Base-by-base conservation (phyloP, 2,797 vertebrate species). In the Tamandua tetradactyla region DNA sequence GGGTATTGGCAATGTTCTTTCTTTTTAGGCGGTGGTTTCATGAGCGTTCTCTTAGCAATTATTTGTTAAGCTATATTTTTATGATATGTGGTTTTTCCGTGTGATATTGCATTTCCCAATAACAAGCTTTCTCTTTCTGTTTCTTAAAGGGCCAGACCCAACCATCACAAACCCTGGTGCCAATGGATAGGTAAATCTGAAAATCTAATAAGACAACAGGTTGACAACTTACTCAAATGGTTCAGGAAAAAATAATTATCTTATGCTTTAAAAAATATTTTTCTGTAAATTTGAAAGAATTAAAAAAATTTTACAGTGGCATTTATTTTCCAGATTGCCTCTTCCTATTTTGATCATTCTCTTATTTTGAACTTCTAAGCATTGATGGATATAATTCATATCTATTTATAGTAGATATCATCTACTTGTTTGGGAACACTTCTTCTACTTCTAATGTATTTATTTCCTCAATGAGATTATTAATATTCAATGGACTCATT, bases 391-490 rank as follows among this genome's bases (percentile, higher is more conserved):
- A 35, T 83, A 71, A 83, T 76, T 92, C 44, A 61, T 42, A 78
- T 55, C 42, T 18, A 82, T 86, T 83, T 89, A 32, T 66, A 35
- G 35, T 47, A 9, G 37, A n/a, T 79, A 82, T 49, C 30, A 79
- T 35, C 18, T 52, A 42, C 27, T 93, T 87, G 30, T 62, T 83
- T 89, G 13, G 84, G 47, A 78, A 89, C 64, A 52, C 25, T 42
- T 64, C 57, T 74, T 64, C 49, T 68, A 37, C 20, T 92, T 85
- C 66, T 78, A 62, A 3, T 62, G 7, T 69, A 86, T 95, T 91
- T 91, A 69, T 68, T 88, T 95, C 62, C 49, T 95, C 59, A 32
- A 42, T 66, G 13, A 94, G 68, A 88, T 87, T 88, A 64, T 92
- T 72, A 83, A 55, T 55, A 81, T 42, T 47, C 32, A 75, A 84